A percentile compares a stretch with the other conserved stretches of the same genome.
Evolutionary conservation across 2,888 invertebrate genomes (phyloP).

Genomic region (Crematogaster levior): DNA sequence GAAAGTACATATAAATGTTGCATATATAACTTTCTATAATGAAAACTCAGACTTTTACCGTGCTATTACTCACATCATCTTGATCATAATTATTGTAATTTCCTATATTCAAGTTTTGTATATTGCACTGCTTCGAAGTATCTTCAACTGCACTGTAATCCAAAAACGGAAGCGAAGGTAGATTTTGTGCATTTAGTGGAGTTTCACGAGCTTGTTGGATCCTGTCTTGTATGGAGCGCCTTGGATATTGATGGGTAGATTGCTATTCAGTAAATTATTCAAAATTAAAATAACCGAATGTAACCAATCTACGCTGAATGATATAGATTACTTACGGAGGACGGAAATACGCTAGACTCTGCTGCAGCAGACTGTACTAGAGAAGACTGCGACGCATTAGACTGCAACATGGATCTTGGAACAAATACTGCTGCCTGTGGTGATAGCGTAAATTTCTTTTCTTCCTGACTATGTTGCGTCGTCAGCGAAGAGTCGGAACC

Average conservation of each 20-base stretch:
- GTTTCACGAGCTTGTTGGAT: slow-evolving; percentile 73
- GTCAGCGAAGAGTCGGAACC: not conserved
- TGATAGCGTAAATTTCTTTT: slow-evolving; percentile 77
- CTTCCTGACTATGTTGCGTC: slow-evolving; percentile 46
- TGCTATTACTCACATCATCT: slow-evolving; percentile 47
- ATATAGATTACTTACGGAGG: not conserved
- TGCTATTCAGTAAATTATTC: slow-evolving; percentile 20
- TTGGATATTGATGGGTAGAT: slow-evolving; percentile 1
- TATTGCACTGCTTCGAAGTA: slow-evolving; percentile 63
- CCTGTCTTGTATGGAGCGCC: slow-evolving; percentile 79
- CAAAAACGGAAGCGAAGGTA: slow-evolving; percentile 57
- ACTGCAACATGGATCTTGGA: slow-evolving; percentile 71
- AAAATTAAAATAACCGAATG: slow-evolving; percentile 14
- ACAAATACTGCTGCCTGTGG: slow-evolving; percentile 81
- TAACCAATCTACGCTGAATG: not conserved
- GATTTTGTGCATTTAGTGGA: slow-evolving; percentile 33
- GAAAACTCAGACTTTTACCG: not conserved
- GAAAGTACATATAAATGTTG: not conserved
- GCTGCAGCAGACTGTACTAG: not conserved
- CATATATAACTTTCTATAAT: not conserved
- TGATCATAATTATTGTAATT: slow-evolving; percentile 60
- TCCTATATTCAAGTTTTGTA: slow-evolving; percentile 60
- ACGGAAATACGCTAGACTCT: slow-evolving; percentile 7
- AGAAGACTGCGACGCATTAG: not conserved
- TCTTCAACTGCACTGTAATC: slow-evolving; percentile 57